These are phyloP conservation scores for Phalacrocorax carbo DNA, from an alignment of 2,113 vertebrate species.

Conservation along the genomic window DNA sequence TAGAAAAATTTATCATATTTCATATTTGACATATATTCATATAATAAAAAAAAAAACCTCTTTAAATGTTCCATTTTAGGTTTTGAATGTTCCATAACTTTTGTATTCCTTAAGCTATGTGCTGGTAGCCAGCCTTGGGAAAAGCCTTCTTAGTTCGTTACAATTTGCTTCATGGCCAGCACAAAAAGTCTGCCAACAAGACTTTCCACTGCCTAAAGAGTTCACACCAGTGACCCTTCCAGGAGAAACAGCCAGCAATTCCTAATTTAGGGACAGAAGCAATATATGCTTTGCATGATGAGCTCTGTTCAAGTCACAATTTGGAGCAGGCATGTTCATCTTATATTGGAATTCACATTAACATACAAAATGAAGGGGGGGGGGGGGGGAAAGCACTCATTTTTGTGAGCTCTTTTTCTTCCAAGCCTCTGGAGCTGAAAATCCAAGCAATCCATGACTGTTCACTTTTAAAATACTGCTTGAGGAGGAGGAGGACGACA, in stretches of 20 bases:
- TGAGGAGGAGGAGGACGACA: neutral
- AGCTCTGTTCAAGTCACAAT: neutral
- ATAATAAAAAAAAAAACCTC: too few species aligned
- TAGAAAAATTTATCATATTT: neutral
- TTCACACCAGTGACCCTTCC: neutral
- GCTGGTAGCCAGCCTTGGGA: neutral
- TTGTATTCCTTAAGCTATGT: neutral
- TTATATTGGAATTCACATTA: neutral
- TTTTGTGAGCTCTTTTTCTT: neutral
- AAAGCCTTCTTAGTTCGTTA: neutral
- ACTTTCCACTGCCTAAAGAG: neutral
- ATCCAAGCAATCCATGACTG: neutral
- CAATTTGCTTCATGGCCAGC: neutral
- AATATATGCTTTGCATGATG: neutral
- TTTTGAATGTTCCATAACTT: neutral
- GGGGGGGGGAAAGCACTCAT: neutral
- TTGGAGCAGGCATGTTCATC: neutral
- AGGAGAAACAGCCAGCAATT: neutral
- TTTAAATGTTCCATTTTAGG: neutral
- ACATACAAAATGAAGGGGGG: neutral
- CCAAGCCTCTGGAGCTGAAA: neutral
- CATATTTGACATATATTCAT: neutral
- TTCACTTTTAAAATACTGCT: conserved; percentile 31
- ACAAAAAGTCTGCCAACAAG: neutral
- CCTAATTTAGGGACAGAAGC: neutral